A percentile compares a stretch with the other conserved stretches of the same genome.
phyloP scores from a whole-genome alignment of 2,797 vertebrate genomes.

The Neopelma chrysocephalum region DNA sequence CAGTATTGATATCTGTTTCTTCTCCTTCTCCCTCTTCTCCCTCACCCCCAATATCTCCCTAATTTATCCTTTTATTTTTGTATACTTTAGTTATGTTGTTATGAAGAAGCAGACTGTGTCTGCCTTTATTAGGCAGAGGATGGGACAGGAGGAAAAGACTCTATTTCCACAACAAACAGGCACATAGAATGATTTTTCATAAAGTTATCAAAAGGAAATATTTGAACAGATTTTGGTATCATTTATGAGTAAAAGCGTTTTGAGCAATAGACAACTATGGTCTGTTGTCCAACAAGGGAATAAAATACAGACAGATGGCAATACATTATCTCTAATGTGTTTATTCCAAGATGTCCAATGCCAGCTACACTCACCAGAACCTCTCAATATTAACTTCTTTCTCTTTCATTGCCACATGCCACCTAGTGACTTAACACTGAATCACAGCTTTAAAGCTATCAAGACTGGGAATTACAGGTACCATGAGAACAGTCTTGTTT shows the following conservation, averaged over 20 bases:
- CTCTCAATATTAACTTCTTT: neutral
- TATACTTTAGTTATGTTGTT: neutral
- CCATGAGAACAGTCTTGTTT: accelerated
- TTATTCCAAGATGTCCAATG: neutral
- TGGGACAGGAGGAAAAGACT: neutral
- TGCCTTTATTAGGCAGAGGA: neutral
- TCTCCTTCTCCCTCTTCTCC: too few relatives aligned
- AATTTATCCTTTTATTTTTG: neutral
- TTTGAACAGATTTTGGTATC: neutral
- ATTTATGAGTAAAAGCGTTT: neutral
- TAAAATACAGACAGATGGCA: constrained; percentile 8
- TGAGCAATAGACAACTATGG: neutral
- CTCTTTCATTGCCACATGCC: constrained; percentile 46
- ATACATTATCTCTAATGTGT: neutral
- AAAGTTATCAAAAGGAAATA: neutral
- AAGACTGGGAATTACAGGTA: accelerated
- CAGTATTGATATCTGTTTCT: neutral
- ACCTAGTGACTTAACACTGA: constrained; percentile 30
- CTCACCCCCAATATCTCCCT: neutral
- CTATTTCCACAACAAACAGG: neutral
- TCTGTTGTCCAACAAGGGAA: constrained; percentile 19
- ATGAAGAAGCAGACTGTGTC: neutral
- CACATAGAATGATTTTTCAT: neutral
- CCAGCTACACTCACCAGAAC: neutral
- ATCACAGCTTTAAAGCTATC: neutral